Evolutionary conservation across 2,888 invertebrate genomes (phyloP).

Genomic region (Thelaira solivaga): DNA sequence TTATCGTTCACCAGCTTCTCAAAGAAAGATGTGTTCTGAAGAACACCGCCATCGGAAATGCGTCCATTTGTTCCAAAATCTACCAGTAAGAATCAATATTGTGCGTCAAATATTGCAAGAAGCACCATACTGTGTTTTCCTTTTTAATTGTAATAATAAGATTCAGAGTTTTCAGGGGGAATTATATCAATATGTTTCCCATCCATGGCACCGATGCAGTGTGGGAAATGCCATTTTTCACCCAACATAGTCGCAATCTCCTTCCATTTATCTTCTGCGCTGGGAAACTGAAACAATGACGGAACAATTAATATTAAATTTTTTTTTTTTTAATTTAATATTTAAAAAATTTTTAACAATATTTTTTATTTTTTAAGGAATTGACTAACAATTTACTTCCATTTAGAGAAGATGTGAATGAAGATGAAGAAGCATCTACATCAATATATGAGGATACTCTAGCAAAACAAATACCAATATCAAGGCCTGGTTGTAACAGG

Average conservation of each 20-base stretch:
- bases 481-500: neutral
- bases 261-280: slow-evolving; percentile 9
- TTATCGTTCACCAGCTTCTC: neutral
- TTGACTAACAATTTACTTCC: neutral
- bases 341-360: neutral
- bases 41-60: slow-evolving; percentile 18
- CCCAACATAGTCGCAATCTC: slow-evolving; percentile 6
- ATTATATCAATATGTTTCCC: slow-evolving; percentile 7
- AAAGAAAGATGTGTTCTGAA: neutral
- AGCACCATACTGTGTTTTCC: neutral
- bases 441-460: slow-evolving; percentile 4
- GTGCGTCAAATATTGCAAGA: neutral
- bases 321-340: neutral
- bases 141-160: neutral
- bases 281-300: slow-evolving; percentile 3
- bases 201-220: slow-evolving; percentile 16
- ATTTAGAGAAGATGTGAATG: neutral
- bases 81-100: neutral
- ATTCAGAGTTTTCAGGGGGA: neutral
- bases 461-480: slow-evolving; percentile 5
- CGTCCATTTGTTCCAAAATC: slow-evolving; percentile 1
- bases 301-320: slow-evolving; percentile 1
- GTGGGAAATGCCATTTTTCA: slow-evolving; percentile 2
- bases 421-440: slow-evolving; percentile 6
- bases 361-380: slow-evolving; percentile 14